phyloP scores from a whole-genome alignment of 2,113 vertebrate species.

The Gadus chalcogrammus region DNA sequence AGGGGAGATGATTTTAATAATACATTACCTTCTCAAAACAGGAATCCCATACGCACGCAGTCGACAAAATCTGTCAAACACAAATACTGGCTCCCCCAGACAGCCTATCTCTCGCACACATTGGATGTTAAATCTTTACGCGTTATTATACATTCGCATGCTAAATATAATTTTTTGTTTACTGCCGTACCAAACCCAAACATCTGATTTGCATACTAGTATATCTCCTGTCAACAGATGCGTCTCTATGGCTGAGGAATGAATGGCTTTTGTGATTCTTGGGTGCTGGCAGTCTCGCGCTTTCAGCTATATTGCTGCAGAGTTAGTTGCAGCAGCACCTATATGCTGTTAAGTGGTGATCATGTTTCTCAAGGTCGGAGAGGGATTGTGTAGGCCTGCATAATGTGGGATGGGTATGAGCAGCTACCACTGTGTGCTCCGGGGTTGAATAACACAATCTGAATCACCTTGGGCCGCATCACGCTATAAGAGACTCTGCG shows the following conservation, averaged over 20 bases:
- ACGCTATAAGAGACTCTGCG: constrained; percentile 30
- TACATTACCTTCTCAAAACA: background rate
- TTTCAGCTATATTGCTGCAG: background rate
- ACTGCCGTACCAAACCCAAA: background rate
- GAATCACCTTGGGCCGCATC: constrained; percentile 37
- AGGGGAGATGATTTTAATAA: background rate
- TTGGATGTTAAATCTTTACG: background rate
- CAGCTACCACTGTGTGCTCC: constrained; percentile 17
- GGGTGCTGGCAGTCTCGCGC: background rate
- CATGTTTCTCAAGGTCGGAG: constrained; percentile 34
- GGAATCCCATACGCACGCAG: background rate
- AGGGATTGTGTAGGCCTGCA: constrained; percentile 23
- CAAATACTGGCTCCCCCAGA: background rate
- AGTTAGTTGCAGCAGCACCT: background rate
- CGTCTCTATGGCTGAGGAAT: too few relatives aligned
- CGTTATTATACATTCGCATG: background rate
- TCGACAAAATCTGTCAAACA: background rate
- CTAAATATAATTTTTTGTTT: background rate
- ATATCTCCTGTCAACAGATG: too few relatives aligned
- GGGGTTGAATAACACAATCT: constrained; percentile 33
- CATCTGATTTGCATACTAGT: background rate
- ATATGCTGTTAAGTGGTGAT: constrained; percentile 1
- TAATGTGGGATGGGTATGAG: constrained; percentile 26
- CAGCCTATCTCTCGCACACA: background rate
- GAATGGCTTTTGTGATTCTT: too few relatives aligned